Conservation (phyloP, 2,888 invertebrate genomes). For the Aleiodes leptofemur region DNA sequence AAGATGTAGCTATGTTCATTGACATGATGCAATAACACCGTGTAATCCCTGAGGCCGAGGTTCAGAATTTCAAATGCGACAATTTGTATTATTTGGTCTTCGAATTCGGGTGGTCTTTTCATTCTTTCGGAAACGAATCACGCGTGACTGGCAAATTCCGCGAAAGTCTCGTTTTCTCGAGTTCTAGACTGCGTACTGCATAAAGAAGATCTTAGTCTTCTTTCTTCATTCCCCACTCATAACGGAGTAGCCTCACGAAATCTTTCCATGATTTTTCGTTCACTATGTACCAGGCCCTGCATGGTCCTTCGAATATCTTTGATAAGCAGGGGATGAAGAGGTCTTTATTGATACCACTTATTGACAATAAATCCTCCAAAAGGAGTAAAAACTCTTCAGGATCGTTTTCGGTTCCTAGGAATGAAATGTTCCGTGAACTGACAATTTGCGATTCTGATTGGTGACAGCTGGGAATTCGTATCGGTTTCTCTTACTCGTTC, state of each 20-base stretch:
- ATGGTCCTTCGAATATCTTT: conserved; percentile 40
- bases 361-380: conserved; percentile 12
- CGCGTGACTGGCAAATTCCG: conserved; percentile 40
- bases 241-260: conserved; percentile 35
- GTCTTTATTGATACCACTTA: conserved; percentile 41
- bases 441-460: conserved; percentile 15
- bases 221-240: conserved; percentile 37
- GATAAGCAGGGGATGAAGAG: conserved; percentile 43
- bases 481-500: too few relatives aligned
- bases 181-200: background rate
- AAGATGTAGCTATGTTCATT: conserved; percentile 45
- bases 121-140: conserved; percentile 34
- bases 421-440: conserved; percentile 35
- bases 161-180: too few relatives aligned
- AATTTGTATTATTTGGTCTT: conserved; percentile 35
- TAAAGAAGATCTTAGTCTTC: conserved; percentile 24
- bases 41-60: conserved; percentile 9
- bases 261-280: conserved; percentile 43
- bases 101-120: conserved; percentile 33
- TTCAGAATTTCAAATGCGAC: conserved; percentile 28
- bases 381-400: conserved; percentile 44
- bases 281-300: conserved; percentile 33
- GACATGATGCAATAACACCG: conserved; percentile 39
- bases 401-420: conserved; percentile 40
- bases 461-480: background rate